Conservation (phyloP, 2,888 invertebrate species). For the Himalopsyche kuldschensis region DNA sequence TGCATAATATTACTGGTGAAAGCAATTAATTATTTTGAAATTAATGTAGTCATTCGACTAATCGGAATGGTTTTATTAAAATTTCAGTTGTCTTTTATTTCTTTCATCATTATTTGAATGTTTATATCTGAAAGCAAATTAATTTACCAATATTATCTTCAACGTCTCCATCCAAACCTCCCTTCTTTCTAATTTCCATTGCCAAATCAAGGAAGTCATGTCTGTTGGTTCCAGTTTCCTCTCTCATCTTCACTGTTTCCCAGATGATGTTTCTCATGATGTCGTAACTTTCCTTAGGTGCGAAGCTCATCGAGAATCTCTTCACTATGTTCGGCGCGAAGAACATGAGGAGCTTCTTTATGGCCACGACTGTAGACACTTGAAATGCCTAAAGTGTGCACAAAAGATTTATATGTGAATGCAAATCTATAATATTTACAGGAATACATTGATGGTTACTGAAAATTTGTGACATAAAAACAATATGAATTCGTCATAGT, state of each 20-base stretch:
- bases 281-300: conserved; percentile 26
- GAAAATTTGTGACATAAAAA: too few relatives aligned
- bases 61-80: too few relatives aligned
- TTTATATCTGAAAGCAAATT: not conserved
- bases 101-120: too few relatives aligned
- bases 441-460: too few relatives aligned
- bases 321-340: conserved; percentile 19
- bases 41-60: too few relatives aligned
- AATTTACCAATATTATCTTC: conserved; percentile 12
- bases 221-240: conserved; percentile 37
- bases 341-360: conserved; percentile 10
- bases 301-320: conserved; percentile 5
- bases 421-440: too few relatives aligned
- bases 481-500: too few relatives aligned
- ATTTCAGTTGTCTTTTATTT: too few relatives aligned
- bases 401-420: too few relatives aligned
- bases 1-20: too few relatives aligned
- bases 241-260: conserved; percentile 37
- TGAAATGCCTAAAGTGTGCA: not conserved
- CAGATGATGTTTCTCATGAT: conserved; percentile 39
- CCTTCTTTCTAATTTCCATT: conserved; percentile 40
- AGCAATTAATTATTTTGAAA: too few relatives aligned
- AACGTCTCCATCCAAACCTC: conserved; percentile 19
- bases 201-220: conserved; percentile 42
- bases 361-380: not conserved